Base-by-base conservation (phyloP, 2,888 invertebrate species). In the Limnephilus lunatus region DNA sequence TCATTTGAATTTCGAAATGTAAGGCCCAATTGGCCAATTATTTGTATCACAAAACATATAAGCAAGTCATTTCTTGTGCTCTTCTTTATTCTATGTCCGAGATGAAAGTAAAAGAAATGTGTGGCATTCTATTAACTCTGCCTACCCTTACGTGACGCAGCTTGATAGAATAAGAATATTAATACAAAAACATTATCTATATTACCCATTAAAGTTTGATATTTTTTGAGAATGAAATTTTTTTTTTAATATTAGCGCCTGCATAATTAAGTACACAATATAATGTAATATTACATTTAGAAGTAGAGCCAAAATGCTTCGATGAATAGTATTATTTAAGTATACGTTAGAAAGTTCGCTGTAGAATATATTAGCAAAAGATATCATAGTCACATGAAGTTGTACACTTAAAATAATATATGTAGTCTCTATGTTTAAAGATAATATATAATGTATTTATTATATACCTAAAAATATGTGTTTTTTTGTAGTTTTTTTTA, bases 401-500 rank as follows among this genome's bases (percentile, higher is more conserved):
- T 9, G n/a, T 68, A 68, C 68, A 68, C 68, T 68, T 68, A 68
- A 68, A 68, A 68, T 25, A 68, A 68, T 25, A 68, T 35, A 68
- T 68, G 25, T 68, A 68, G 25, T 68, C 9, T 68, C 25, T 68
- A 68, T 68, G 2, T 68, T 68, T 68, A 68, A 68, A 68, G 68
- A 68, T 68, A 68, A 68, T 68, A 68, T 68, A 68, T 68, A 25
- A 68, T n/a, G 25, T 68, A 25, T 25, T 83, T 35, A 35, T 83
- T 35, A 35, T 7, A 11, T 83, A 83, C 19, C 83, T 83, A 25
- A 83, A 25, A 39, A 83, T 86, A 44, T 30, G 39, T 85, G 85
- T 86, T 44, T 44, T 86, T 86, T 86, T 86, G 25, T 44, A n/a
- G 25, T 86, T n/a, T 86, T 86, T 44, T 85, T 35, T 19, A 25